phyloP scores from a whole-genome alignment of 2,113 vertebrate genomes.

The Trematomus loennbergii region DNA sequence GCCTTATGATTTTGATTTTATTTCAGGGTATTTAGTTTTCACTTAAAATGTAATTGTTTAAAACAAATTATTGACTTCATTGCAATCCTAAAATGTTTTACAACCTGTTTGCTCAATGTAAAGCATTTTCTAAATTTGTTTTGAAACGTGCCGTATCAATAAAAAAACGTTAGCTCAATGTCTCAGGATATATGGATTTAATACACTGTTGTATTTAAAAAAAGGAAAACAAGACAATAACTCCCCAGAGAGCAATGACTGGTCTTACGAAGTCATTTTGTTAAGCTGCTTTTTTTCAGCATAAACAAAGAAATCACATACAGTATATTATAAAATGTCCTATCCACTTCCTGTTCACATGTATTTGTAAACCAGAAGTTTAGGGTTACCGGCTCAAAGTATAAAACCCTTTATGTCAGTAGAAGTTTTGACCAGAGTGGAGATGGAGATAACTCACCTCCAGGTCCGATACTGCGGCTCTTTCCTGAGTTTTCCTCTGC shows the following conservation, averaged over 20 bases:
- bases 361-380: neutral
- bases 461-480: neutral
- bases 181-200: neutral
- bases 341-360: neutral
- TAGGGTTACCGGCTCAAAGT: neutral
- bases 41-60: no score
- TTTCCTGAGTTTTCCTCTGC: neutral
- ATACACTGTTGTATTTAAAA: neutral
- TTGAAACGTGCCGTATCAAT: no score
- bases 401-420: neutral
- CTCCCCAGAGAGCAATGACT: neutral
- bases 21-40: no score
- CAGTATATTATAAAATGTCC: neutral
- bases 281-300: neutral
- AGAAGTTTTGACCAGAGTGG: neutral
- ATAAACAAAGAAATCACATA: neutral
- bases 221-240: neutral
- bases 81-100: no score
- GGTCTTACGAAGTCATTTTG: no score
- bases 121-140: no score
- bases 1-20: no score
- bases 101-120: no score
- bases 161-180: neutral
- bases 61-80: no score
- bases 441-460: conserved; percentile 18